A percentile compares a stretch with the other conserved stretches of the same genome.
Evolutionary conservation across 2,113 vertebrate species (phyloP).

Genomic region (Andinoacara biseriatus): DNA sequence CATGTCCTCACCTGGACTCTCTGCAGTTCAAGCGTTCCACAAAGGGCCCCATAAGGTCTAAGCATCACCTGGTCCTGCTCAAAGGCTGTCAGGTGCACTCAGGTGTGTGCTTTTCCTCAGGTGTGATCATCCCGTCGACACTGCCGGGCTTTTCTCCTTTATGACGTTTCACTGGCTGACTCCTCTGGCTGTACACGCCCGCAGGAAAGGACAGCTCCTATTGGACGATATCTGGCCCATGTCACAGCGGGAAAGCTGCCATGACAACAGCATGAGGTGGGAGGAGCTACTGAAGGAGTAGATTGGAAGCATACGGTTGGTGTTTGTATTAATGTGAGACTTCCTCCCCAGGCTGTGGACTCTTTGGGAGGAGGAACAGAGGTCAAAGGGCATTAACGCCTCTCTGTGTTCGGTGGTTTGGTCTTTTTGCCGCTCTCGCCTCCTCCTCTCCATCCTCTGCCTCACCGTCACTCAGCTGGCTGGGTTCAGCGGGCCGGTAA

Average conservation of each 20-base stretch:
- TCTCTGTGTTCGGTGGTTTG: conserved; percentile 87
- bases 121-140: conserved; percentile 89
- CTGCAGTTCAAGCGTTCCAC: not conserved
- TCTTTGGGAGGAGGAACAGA: conserved; percentile 89
- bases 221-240: conserved; percentile 89
- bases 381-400: conserved; percentile 81
- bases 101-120: conserved; percentile 61
- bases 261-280: conserved; percentile 89
- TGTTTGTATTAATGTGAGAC: not conserved
- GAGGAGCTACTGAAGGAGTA: not conserved
- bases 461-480: conserved; percentile 93
- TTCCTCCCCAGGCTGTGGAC: conserved; percentile 81
- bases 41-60: not conserved
- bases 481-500: conserved; percentile 95
- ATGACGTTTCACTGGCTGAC: conserved; percentile 96
- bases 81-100: not conserved
- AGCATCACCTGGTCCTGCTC: not conserved
- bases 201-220: conserved; percentile 88
- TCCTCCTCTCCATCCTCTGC: conserved; percentile 91
- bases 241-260: conserved; percentile 88
- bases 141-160: conserved; percentile 91
- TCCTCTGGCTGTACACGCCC: conserved; percentile 82
- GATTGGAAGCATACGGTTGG: accelerated
- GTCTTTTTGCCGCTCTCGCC: conserved; percentile 90
- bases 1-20: not conserved